Base-by-base conservation (phyloP, 2,113 vertebrate species). In the Mesembrinibis cayennensis region DNA sequence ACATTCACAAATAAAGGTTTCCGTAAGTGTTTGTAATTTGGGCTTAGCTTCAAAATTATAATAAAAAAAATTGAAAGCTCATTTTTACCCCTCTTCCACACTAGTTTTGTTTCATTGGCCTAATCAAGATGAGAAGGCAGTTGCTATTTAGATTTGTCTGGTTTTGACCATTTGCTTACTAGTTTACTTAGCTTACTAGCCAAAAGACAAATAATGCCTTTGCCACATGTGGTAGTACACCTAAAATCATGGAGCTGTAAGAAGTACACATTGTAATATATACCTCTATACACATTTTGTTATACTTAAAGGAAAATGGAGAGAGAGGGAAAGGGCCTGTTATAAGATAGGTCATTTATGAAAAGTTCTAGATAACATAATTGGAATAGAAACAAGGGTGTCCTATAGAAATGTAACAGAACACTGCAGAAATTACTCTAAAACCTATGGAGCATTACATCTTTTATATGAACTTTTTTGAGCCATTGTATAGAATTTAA, bases 401-500 rank as follows among this genome's bases (percentile, higher is more conserved):
- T 94, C 87, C 94, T 97, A 87, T 83, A 96, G 81, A 95, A 97
- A 92, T 92, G 52, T 92, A 44, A 82, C 65, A 76, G 91, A 86
- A 87, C 66, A 53, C 30, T 90, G 62, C 42, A 87, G 83, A 97
- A 95, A 89, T 92, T 95, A 82, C 73, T 94, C 67, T 77, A 94
- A 96, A 92, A 91, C 82, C 89, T 93, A 82, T 86, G 79, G 89
- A 90, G 87, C 71, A 82, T 86, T 85, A 85, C 53, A 30, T 91
- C 95, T 82, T 97, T 96, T 73, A 74, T 94, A 95, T 40, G 10
- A 95, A 87, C n/a, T 90, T 96, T 95, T 97, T 73, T 91, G 58
- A 96, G 82, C 81, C 74, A 90, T 95, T 96, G 94, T 95, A 91
- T 73, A 70, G 87, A 77, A 94, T 97, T 95, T 95, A 93, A 96